A percentile compares a stretch with the other conserved stretches of the same genome.
Evolutionary conservation across 2,113 vertebrate species (phyloP).

Genomic region (Archocentrus centrarchus): DNA sequence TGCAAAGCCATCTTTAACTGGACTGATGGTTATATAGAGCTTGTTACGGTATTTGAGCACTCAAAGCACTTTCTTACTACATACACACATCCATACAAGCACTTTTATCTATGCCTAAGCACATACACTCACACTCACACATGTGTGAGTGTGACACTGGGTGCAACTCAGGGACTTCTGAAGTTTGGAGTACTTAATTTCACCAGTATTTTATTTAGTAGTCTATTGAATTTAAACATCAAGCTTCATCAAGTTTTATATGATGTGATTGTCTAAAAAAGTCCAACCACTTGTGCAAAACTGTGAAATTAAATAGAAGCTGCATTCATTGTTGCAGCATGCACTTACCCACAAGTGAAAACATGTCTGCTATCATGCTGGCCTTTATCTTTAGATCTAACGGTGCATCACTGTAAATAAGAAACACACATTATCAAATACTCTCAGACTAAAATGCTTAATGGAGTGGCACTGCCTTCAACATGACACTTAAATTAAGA

Average conservation of each 20-base stretch:
- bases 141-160: neutral
- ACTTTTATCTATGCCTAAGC: neutral
- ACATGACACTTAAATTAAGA: neutral
- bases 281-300: conserved; percentile 4
- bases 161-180: no score
- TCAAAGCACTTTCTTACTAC: neutral
- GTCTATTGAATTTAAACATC: neutral
- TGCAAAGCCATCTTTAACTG: neutral
- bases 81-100: neutral
- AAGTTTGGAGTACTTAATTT: neutral
- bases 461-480: conserved; percentile 19
- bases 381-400: conserved; percentile 99
- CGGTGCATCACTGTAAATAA: conserved; percentile 89
- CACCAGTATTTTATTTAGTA: neutral
- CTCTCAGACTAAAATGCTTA: neutral
- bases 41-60: neutral
- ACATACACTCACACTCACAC: neutral
- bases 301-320: conserved; percentile 3
- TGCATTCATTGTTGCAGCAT: conserved; percentile 31
- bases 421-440: conserved; percentile 16
- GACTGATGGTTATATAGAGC: neutral
- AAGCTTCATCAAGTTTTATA: neutral
- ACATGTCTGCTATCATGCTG: conserved; percentile 99
- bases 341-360: conserved; percentile 96
- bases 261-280: conserved; percentile 10